Conservation (phyloP, 2,797 vertebrate species). For the Meriones psammophilus region DNA sequence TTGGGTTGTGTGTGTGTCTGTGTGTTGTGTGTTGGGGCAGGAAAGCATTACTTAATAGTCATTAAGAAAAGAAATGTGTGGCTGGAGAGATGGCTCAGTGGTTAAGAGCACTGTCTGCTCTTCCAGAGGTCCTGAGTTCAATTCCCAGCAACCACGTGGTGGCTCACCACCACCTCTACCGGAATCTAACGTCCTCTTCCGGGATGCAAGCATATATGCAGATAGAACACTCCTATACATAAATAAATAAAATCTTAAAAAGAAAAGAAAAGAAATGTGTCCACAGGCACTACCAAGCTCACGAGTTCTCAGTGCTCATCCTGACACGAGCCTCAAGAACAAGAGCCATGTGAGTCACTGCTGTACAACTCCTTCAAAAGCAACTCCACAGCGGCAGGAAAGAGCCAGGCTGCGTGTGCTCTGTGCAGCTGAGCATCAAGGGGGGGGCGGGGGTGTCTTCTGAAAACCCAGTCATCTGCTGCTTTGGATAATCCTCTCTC, state of each 20-base stretch:
- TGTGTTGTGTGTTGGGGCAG: too few relatives aligned
- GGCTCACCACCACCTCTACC: too few relatives aligned
- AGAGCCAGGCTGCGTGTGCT: background rate
- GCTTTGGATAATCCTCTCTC: slow-evolving; percentile 19
- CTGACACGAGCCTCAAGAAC: slow-evolving; percentile 72
- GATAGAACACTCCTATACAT: too few relatives aligned
- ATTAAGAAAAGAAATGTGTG: slow-evolving; percentile 59
- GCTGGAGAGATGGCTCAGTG: too few relatives aligned
- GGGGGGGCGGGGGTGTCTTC: background rate
- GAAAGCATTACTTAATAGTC: slow-evolving; percentile 49
- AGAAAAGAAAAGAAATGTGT: slow-evolving; percentile 56
- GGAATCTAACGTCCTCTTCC: too few relatives aligned
- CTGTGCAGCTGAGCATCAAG: background rate
- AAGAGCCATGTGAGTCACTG: slow-evolving; percentile 62
- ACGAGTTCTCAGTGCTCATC: slow-evolving; percentile 6
- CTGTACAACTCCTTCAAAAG: slow-evolving; percentile 51
- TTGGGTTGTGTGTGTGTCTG: background rate
- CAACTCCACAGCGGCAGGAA: slow-evolving; percentile 28
- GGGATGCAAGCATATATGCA: too few relatives aligned
- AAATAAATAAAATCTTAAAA: too few relatives aligned
- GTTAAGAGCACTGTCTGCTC: too few relatives aligned
- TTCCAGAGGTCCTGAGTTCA: too few relatives aligned
- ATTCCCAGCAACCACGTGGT: too few relatives aligned
- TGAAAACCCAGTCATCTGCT: slow-evolving; percentile 21
- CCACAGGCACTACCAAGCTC: slow-evolving; percentile 63